These are phyloP conservation scores for Epinephelus cyanopodus DNA, from an alignment of 2,113 vertebrate species.

Conservation along the genomic window DNA sequence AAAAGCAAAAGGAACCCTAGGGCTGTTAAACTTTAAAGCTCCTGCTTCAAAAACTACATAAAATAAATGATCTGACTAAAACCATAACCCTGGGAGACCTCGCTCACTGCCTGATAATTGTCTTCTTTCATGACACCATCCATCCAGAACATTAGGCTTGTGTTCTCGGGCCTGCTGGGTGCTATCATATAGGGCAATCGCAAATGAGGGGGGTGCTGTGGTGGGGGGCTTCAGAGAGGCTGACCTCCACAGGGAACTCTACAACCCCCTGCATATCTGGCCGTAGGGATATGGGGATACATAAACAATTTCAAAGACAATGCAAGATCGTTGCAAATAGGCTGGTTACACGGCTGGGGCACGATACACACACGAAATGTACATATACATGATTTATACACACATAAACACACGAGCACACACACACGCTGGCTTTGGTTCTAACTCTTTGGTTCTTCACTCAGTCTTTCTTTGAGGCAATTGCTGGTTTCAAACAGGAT, in stretches of 20 bases:
- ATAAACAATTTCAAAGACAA: conserved; percentile 83
- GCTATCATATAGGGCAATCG: conserved; percentile 76
- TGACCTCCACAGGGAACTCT: conserved; percentile 80
- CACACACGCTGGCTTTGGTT: conserved; percentile 26
- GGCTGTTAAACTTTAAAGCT: conserved; percentile 86
- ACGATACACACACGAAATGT: conserved; percentile 24
- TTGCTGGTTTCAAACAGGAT: conserved; percentile 80
- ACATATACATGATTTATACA: conserved; percentile 17
- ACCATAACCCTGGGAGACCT: conserved; percentile 85
- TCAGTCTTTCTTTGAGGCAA: conserved; percentile 82
- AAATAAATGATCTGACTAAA: conserved; percentile 87
- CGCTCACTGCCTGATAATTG: conserved; percentile 85
- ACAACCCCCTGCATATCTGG: conserved; percentile 77
- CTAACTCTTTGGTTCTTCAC: conserved; percentile 60
- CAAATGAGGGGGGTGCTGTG: conserved; percentile 74
- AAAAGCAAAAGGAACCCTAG: conserved; percentile 71
- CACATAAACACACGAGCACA: conserved; percentile 10
- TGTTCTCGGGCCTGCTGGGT: conserved; percentile 84
- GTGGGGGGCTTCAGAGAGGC: conserved; percentile 62
- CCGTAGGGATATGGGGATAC: conserved; percentile 78
- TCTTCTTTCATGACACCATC: conserved; percentile 86
- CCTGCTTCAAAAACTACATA: conserved; percentile 85
- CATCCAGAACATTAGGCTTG: conserved; percentile 84
- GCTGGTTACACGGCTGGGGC: conserved; percentile 54
- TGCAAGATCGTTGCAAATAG: conserved; percentile 77